Evolutionary conservation across 2,888 invertebrate species (phyloP).

Genomic region (Caenorhabditis angaria): DNA sequence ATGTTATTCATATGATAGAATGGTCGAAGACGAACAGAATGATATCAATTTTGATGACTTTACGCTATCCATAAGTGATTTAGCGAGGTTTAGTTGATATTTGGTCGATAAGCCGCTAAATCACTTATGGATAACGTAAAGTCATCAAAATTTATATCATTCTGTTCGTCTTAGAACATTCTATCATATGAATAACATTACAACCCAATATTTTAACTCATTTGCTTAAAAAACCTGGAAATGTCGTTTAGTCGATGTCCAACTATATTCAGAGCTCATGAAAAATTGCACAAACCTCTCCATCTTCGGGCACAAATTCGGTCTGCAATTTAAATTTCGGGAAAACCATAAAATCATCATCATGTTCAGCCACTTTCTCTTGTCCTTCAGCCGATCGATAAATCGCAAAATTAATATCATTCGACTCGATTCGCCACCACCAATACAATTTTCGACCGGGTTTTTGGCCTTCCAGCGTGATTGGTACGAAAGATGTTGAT

Average conservation of each 20-base stretch:
- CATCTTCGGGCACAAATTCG: conserved; percentile 64
- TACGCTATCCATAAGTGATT: no score
- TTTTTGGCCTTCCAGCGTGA: conserved; percentile 55
- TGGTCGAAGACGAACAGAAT: no score
- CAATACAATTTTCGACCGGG: conserved; percentile 54
- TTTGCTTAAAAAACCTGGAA: no score
- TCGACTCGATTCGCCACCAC: conserved; percentile 63
- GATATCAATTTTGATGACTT: no score
- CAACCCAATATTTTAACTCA: no score
- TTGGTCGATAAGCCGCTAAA: no score
- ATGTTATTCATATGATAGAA: no score
- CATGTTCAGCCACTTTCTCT: conserved; percentile 54
- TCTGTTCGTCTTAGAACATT: no score
- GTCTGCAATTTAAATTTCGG: conserved; percentile 67
- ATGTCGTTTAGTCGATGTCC: background rate
- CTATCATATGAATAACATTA: no score
- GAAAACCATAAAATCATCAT: conserved; percentile 53
- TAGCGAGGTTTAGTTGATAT: no score
- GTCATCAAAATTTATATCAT: no score
- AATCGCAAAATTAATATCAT: conserved; percentile 54
- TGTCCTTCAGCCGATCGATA: conserved; percentile 44
- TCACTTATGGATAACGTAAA: background rate
- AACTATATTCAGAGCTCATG: background rate
- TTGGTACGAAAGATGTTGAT: conserved; percentile 50
- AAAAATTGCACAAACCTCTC: conserved; percentile 45